phyloP scores from a whole-genome alignment of 2,797 vertebrate genomes.

The Tamandua tetradactyla region DNA sequence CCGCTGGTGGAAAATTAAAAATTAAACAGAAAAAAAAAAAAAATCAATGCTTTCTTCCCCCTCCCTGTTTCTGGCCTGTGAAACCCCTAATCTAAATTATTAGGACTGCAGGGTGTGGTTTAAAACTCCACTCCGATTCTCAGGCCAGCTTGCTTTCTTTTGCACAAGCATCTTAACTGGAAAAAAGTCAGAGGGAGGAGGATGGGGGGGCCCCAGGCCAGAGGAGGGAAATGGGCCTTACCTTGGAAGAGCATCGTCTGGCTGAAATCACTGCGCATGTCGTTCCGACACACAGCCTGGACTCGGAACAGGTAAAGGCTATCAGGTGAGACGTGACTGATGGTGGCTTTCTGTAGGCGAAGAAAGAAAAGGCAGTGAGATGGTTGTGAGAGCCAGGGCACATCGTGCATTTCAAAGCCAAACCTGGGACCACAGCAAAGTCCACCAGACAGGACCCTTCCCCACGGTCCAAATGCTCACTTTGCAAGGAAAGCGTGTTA shows the following conservation, averaged over 20 bases:
- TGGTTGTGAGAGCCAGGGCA: neutral
- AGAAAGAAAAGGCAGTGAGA: constrained; percentile 48
- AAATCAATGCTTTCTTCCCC: neutral
- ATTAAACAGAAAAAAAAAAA: no score
- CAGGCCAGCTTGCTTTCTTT: neutral
- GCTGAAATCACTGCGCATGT: constrained; percentile 99
- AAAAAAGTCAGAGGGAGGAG: no score
- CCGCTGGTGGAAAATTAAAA: neutral
- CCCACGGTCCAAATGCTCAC: neutral
- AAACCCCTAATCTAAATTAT: neutral
- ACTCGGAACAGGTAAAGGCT: constrained; percentile 98
- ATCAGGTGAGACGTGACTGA: constrained; percentile 94
- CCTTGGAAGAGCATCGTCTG: constrained; percentile 99
- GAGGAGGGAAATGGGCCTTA: constrained; percentile 77
- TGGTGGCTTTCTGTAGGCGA: constrained; percentile 92
- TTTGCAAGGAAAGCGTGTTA: neutral
- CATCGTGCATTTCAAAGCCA: neutral
- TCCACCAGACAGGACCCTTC: accelerated
- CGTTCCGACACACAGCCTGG: constrained; percentile 95
- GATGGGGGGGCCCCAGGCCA: accelerated
- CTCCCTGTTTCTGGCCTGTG: neutral
- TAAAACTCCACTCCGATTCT: neutral
- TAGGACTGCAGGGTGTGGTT: neutral
- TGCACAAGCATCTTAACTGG: neutral
- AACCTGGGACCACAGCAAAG: neutral